phyloP scores from a whole-genome alignment of 2,113 vertebrate species.

The Chaetodon trifascialis region DNA sequence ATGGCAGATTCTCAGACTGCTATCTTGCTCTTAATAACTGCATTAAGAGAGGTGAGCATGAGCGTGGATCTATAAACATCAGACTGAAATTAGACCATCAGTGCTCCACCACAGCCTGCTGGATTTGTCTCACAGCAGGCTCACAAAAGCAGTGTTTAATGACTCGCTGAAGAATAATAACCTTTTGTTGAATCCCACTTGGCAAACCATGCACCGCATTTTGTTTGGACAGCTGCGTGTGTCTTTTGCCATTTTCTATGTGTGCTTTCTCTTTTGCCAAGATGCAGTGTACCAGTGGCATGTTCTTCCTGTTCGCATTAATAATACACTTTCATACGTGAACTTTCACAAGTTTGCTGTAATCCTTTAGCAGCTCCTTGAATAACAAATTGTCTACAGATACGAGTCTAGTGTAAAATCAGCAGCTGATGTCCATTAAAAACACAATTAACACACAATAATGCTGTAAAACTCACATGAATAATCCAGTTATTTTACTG shows the following conservation, averaged over 20 bases:
- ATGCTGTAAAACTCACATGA: neutral
- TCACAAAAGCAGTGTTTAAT: slow-evolving; percentile 37
- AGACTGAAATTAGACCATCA: slow-evolving; percentile 25
- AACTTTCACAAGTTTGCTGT: neutral
- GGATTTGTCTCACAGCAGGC: slow-evolving; percentile 47
- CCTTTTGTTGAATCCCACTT: slow-evolving; percentile 1
- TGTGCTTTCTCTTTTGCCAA: slow-evolving; percentile 9
- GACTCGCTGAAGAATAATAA: slow-evolving; percentile 25
- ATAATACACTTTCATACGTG: neutral
- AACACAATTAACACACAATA: neutral
- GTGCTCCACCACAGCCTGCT: slow-evolving; percentile 1
- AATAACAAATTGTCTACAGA: slow-evolving; percentile 5
- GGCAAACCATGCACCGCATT: slow-evolving; percentile 11
- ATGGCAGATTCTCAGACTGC: slow-evolving; percentile 8
- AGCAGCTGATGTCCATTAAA: neutral
- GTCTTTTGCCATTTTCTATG: neutral
- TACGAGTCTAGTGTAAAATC: neutral
- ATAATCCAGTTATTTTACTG: neutral
- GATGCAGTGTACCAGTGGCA: neutral
- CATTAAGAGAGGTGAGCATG: slow-evolving; percentile 17
- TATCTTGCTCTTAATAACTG: neutral
- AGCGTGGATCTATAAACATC: slow-evolving; percentile 35
- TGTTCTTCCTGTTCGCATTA: neutral
- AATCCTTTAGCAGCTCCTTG: neutral
- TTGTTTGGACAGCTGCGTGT: slow-evolving; percentile 21